phyloP scores from a whole-genome alignment of 2,888 invertebrate species.

The Shargacucullia verbasci region DNA sequence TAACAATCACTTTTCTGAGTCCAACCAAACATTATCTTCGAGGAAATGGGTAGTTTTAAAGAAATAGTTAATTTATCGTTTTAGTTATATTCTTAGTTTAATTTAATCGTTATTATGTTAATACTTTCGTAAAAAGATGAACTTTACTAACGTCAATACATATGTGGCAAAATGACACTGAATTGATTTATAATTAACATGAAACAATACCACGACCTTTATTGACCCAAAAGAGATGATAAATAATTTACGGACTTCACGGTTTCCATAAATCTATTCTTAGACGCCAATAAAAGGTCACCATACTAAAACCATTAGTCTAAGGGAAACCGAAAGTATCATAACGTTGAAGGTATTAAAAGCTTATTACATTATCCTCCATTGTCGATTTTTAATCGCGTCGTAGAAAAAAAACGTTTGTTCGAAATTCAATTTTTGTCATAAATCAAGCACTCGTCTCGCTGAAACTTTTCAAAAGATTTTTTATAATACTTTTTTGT shows the following conservation, averaged over 20 bases:
- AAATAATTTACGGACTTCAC: slow-evolving; percentile 25
- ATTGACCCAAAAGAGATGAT: slow-evolving; percentile 20
- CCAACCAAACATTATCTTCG: too few species aligned
- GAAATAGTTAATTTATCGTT: too few species aligned
- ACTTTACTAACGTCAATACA: slow-evolving; percentile 1
- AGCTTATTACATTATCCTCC: not conserved
- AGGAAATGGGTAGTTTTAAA: too few species aligned
- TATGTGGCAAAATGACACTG: slow-evolving; percentile 1
- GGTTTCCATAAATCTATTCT: slow-evolving; percentile 40
- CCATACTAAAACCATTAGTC: slow-evolving; percentile 8
- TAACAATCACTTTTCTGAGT: too few species aligned
- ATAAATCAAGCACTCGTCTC: slow-evolving; percentile 5
- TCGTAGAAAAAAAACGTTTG: slow-evolving; percentile 6
- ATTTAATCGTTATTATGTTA: too few species aligned
- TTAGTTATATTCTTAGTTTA: too few species aligned
- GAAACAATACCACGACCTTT: slow-evolving; percentile 25
- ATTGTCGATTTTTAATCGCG: slow-evolving; percentile 1
- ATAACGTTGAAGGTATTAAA: not conserved
- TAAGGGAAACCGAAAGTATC: not conserved
- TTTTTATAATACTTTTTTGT: not conserved
- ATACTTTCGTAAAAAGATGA: slow-evolving; percentile 10
- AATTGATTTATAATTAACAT: slow-evolving; percentile 15
- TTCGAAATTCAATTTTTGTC: slow-evolving; percentile 6
- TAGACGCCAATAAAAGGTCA: slow-evolving; percentile 30
- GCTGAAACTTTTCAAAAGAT: too few species aligned